Evolutionary conservation across 2,888 invertebrate species (phyloP).

Genomic region (Pecten maximus): DNA sequence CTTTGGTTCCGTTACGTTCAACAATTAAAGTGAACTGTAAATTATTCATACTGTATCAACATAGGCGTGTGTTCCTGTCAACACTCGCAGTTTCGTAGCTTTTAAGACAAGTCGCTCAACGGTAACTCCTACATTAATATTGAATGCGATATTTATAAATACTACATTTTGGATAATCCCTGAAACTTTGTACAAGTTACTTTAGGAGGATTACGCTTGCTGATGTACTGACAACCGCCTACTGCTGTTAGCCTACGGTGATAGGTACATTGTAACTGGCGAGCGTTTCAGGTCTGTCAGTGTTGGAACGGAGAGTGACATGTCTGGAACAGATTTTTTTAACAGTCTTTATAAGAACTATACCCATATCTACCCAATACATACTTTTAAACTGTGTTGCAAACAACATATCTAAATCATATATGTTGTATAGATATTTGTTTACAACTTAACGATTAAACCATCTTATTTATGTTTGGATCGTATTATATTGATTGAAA

Average conservation of each 20-base stretch:
- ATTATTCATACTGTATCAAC: not conserved
- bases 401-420: no score
- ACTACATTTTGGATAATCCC: not conserved
- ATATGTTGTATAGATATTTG: no score
- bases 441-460: no score
- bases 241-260: not conserved
- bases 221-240: not conserved
- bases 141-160: not conserved
- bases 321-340: no score
- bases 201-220: not conserved
- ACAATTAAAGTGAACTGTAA: not conserved
- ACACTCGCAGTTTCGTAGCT: not conserved
- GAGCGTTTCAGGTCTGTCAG: no score
- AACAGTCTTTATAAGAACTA: no score
- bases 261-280: not conserved
- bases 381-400: no score
- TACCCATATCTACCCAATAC: no score
- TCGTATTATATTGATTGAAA: no score
- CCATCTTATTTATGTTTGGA: no score
- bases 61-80: not conserved
- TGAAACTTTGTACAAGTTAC: not conserved
- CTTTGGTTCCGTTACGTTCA: not conserved
- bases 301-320: no score
- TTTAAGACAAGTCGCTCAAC: not conserved
- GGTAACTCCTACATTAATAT: not conserved